Conservation (phyloP, 2,113 vertebrate species). For the Saccopteryx leptura region DNA sequence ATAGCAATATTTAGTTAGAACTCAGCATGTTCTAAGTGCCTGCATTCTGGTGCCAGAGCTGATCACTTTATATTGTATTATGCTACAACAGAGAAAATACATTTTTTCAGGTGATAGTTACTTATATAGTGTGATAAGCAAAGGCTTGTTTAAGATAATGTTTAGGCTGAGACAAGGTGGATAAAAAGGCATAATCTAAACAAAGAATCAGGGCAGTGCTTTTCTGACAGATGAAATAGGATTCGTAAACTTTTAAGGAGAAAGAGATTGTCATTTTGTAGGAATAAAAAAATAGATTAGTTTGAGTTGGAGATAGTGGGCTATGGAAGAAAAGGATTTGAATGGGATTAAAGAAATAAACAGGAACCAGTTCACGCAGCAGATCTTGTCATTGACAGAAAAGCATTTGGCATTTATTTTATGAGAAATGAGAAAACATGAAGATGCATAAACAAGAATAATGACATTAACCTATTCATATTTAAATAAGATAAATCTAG, state of each 20-base stretch:
- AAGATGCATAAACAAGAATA: not conserved
- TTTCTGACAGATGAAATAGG: not conserved
- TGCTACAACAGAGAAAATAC: not conserved
- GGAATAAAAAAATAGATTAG: not conserved
- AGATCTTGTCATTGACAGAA: not conserved
- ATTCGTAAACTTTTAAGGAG: not conserved
- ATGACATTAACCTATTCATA: not conserved
- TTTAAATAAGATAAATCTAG: not conserved
- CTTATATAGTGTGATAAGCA: not conserved
- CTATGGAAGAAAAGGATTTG: not conserved
- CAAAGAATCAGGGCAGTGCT: not conserved
- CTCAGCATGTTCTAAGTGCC: not conserved
- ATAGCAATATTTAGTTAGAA: not conserved
- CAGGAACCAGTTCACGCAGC: not conserved
- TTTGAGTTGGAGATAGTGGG: not conserved
- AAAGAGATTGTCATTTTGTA: not conserved
- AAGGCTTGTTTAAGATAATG: not conserved
- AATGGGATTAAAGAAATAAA: not conserved
- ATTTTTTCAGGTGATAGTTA: not conserved
- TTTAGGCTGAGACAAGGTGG: not conserved
- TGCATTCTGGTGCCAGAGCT: not conserved
- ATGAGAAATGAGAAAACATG: constrained; percentile 32
- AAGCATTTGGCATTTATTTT: not conserved
- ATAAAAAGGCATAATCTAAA: not conserved
- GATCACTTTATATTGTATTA: constrained; percentile 38